phyloP scores from a whole-genome alignment of 2,113 vertebrate species.

The Rhodinocichla rosea region DNA sequence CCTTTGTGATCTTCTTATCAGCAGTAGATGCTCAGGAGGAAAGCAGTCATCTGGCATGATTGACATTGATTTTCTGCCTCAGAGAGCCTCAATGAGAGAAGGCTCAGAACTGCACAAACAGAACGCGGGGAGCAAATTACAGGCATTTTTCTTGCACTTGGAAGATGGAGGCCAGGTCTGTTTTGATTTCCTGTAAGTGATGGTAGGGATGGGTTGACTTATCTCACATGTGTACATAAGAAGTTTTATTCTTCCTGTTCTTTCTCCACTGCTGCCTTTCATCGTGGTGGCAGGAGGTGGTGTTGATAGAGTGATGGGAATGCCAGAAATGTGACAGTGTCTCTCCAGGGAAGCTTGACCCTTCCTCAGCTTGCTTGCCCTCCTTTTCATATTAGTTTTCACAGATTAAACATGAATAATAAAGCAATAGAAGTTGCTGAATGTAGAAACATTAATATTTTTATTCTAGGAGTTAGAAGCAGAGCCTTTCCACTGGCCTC shows the following conservation, averaged over 20 bases:
- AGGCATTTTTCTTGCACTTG: background rate
- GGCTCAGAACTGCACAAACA: background rate
- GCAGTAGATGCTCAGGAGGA: conserved; percentile 4
- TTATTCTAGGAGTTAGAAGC: background rate
- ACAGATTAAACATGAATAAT: background rate
- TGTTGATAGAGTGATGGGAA: background rate
- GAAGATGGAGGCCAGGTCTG: background rate
- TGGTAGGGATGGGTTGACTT: background rate
- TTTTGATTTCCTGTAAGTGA: background rate
- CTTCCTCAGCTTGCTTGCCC: background rate
- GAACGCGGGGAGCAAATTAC: background rate
- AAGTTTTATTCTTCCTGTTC: background rate
- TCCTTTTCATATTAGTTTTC: background rate
- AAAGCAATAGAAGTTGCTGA: background rate
- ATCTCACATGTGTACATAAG: background rate
- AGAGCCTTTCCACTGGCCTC: background rate
- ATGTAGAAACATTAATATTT: background rate
- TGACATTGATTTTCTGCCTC: conserved; percentile 34
- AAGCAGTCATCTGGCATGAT: background rate
- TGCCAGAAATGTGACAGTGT: background rate
- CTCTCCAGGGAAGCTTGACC: background rate
- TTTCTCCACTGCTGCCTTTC: background rate
- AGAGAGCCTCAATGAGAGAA: background rate
- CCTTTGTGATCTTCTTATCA: background rate
- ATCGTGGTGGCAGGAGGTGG: background rate